Conservation (phyloP, 2,888 invertebrate species). For the Hetaerina titia region DNA sequence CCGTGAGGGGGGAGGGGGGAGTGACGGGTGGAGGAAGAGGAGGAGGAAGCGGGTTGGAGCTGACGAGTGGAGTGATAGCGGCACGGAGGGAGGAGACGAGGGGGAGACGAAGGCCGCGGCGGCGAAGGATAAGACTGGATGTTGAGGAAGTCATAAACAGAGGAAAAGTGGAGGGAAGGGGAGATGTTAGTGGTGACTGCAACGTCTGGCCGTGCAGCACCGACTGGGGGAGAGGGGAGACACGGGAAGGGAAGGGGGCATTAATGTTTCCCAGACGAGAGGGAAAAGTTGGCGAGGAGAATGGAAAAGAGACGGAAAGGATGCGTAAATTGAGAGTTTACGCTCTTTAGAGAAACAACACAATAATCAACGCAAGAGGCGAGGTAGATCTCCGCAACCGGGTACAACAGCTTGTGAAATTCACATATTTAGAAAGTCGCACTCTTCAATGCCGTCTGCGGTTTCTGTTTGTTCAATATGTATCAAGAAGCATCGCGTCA, state of each 20-base stretch:
- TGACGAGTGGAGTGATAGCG: background rate
- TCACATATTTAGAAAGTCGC: too few relatives aligned
- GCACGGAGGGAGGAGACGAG: background rate
- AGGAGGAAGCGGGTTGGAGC: background rate
- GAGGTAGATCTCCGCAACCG: too few relatives aligned
- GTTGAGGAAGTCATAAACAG: constrained; percentile 60
- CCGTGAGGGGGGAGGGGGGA: background rate
- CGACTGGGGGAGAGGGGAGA: background rate
- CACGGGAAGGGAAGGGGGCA: background rate
- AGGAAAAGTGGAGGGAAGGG: background rate
- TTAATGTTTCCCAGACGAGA: constrained; percentile 18
- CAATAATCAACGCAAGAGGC: too few relatives aligned
- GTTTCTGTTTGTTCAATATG: too few relatives aligned
- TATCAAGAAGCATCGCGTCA: too few relatives aligned
- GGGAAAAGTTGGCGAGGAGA: background rate
- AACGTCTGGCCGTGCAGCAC: constrained; percentile 2
- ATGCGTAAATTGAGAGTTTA: background rate
- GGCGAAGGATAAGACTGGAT: constrained; percentile 7
- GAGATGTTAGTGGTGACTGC: background rate
- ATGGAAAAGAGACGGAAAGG: background rate
- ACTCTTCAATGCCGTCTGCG: too few relatives aligned
- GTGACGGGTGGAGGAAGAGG: background rate
- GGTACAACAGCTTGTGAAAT: too few relatives aligned
- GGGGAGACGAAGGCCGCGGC: background rate
- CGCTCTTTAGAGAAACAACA: background rate